phyloP scores from a whole-genome alignment of 2,797 vertebrate species.

The Pagetopsis macropterus region DNA sequence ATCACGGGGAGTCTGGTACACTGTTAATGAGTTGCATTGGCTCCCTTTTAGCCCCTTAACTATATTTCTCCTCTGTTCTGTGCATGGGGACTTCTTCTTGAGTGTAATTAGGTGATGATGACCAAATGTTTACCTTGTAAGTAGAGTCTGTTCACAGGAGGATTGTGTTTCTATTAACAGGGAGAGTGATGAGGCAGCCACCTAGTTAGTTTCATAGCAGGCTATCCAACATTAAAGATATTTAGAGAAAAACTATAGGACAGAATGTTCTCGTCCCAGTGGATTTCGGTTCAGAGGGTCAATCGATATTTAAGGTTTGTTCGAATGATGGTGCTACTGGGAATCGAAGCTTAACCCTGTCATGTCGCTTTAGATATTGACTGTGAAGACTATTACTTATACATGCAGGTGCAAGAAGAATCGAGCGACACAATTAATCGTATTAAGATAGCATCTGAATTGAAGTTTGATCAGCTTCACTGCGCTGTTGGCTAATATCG shows the following conservation, averaged over 20 bases:
- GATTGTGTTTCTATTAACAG: conserved; percentile 55
- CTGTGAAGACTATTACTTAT: not conserved
- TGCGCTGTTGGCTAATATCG: not conserved
- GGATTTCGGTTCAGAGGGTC: conserved; percentile 16
- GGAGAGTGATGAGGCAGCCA: conserved; percentile 57
- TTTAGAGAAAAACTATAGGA: not conserved
- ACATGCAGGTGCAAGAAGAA: not conserved
- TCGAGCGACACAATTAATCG: not conserved
- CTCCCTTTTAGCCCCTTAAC: conserved; percentile 68
- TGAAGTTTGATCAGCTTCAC: not conserved
- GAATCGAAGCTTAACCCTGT: conserved; percentile 5
- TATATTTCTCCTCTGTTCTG: conserved; percentile 60
- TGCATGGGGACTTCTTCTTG: conserved; percentile 63
- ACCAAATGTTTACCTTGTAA: conserved; percentile 75
- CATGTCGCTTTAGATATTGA: not conserved
- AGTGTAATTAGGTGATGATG: conserved; percentile 74
- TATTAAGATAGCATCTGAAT: not conserved
- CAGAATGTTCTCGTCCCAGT: not conserved
- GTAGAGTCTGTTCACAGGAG: conserved; percentile 57
- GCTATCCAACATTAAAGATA: conserved; percentile 19
- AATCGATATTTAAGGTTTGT: conserved; percentile 7
- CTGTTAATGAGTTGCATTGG: conserved; percentile 72
- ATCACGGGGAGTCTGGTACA: conserved; percentile 54
- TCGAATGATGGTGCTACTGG: not conserved
- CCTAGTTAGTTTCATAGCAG: conserved; percentile 30